Conservation (phyloP, 2,113 vertebrate genomes). For the Apistogramma diplotaenia region DNA sequence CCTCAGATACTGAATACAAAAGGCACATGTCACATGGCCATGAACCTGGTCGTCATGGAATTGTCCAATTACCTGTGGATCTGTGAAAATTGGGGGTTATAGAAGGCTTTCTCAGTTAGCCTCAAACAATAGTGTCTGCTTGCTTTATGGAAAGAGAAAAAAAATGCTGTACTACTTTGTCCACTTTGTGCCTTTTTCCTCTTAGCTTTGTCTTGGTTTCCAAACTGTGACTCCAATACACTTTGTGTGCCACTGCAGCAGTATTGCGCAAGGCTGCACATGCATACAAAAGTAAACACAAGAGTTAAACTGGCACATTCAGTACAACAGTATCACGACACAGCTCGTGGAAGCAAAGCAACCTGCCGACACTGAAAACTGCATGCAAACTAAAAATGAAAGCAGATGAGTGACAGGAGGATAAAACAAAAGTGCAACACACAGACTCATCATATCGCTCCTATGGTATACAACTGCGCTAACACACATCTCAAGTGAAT, state of each 20-base stretch:
- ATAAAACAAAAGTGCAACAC: not conserved
- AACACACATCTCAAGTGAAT: not conserved
- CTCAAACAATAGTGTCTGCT: not conserved
- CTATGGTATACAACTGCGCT: not conserved
- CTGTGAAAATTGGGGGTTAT: not conserved
- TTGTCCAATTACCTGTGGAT: not conserved
- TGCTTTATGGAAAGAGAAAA: not conserved
- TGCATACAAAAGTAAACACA: not conserved
- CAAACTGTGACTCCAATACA: not conserved
- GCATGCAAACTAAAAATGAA: not conserved
- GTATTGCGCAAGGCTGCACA: not conserved
- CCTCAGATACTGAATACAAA: too few species aligned
- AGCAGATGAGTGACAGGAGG: not conserved
- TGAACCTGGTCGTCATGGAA: too few species aligned
- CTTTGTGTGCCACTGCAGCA: not conserved
- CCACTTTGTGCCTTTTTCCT: not conserved
- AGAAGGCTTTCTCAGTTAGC: not conserved
- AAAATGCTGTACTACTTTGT: too few species aligned
- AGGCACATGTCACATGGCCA: too few species aligned
- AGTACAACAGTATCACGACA: slow-evolving; percentile 2
- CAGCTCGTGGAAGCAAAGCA: not conserved
- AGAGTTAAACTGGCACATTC: not conserved
- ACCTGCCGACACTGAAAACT: not conserved
- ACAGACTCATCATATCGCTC: not conserved
- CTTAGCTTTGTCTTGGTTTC: not conserved